These are phyloP conservation scores for Glyphotaelius pellucidus DNA, from an alignment of 2,888 invertebrate genomes.

Conservation along the genomic window DNA sequence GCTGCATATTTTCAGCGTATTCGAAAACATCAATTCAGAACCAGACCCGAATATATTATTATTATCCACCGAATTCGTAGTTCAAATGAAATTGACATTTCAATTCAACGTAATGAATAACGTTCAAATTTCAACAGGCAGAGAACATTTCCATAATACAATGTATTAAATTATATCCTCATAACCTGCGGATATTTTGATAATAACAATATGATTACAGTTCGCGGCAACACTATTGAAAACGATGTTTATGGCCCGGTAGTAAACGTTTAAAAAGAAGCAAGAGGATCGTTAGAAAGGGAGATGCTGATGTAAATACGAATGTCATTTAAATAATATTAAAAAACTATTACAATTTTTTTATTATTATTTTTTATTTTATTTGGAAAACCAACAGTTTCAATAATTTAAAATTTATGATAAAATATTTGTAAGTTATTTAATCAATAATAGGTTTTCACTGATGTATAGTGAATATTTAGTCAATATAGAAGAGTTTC, in stretches of 20 bases:
- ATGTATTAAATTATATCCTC: not conserved
- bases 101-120: not conserved
- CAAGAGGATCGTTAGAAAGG: too few species aligned
- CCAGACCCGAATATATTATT: not conserved
- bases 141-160: not conserved
- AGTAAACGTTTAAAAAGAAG: too few species aligned
- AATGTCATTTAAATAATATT: too few species aligned
- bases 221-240: not conserved
- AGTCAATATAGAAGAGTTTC: too few species aligned
- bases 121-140: not conserved
- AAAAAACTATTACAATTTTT: too few species aligned
- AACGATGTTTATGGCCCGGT: not conserved
- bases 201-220: not conserved
- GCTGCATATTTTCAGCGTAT: not conserved
- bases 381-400: too few species aligned
- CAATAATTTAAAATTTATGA: too few species aligned
- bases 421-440: too few species aligned
- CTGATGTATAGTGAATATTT: too few species aligned
- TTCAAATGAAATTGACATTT: not conserved
- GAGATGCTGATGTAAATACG: too few species aligned
- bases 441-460: too few species aligned
- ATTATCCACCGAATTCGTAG: not conserved
- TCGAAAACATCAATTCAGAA: not conserved
- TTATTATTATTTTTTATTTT: too few species aligned
- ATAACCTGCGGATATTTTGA: not conserved